Percentiles rank a stretch among this genome's conserved stretches.
Evolutionary conservation across 2,113 vertebrate species (phyloP).

Genomic region (Sinocyclocheilus anshuiensis): DNA sequence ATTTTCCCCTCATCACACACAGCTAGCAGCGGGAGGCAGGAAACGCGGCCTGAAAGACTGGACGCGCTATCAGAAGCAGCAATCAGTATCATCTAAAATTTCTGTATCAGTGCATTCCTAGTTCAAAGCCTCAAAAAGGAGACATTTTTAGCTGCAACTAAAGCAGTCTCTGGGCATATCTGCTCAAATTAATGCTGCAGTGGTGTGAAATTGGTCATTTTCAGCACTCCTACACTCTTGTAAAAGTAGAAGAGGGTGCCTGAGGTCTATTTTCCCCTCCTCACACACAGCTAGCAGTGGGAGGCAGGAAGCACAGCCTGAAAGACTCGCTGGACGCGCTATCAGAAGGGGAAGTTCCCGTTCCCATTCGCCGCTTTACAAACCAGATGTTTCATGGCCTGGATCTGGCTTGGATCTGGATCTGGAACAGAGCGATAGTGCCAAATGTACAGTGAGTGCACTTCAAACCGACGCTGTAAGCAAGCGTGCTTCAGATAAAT

Average conservation of each 20-base stretch:
- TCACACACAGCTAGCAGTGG: constrained; percentile 12
- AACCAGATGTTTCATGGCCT: constrained; percentile 18
- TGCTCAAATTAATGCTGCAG: constrained; percentile 2
- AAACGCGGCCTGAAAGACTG: not conserved
- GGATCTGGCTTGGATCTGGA: constrained; percentile 21
- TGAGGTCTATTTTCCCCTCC: constrained; percentile 20
- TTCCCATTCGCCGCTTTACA: constrained; percentile 3
- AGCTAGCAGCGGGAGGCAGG: not conserved
- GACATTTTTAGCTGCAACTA: constrained; percentile 30
- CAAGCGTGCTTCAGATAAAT: not conserved
- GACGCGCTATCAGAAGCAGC: not conserved
- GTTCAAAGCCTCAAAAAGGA: constrained; percentile 13
- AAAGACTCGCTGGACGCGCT: not conserved
- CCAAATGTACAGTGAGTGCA: not conserved
- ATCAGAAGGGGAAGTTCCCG: not conserved
- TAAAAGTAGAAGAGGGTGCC: constrained; percentile 4
- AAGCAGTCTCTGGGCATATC: constrained; percentile 16
- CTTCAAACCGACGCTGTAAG: not conserved
- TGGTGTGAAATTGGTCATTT: constrained; percentile 35
- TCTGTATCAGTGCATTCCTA: not conserved
- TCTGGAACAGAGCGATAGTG: not conserved
- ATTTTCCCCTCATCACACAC: constrained; percentile 17
- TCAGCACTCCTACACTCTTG: constrained; percentile 18
- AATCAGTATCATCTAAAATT: not conserved
- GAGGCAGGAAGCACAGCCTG: not conserved